phyloP scores from a whole-genome alignment of 2,888 invertebrate species.

The Lithophane leautieri region DNA sequence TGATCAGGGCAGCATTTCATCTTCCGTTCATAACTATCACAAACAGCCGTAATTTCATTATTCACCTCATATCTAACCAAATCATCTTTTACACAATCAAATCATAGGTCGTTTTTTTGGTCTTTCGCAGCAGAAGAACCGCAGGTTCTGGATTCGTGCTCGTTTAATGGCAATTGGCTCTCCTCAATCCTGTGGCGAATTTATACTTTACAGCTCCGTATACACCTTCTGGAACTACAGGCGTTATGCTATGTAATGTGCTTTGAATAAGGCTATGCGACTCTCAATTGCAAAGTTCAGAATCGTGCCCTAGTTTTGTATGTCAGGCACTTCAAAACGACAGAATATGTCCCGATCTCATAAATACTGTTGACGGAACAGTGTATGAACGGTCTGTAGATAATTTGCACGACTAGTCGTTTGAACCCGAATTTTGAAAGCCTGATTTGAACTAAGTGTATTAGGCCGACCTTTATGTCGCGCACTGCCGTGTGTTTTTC shows the following conservation, averaged over 20 bases:
- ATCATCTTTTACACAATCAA: not conserved
- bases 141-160: not conserved
- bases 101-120: not conserved
- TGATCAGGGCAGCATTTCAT: not conserved
- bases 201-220: too few species aligned
- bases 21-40: not conserved
- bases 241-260: too few species aligned
- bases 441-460: not conserved
- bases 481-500: too few species aligned
- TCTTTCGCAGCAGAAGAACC: not conserved
- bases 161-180: not conserved
- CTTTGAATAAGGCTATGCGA: not conserved
- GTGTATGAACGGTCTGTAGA: not conserved
- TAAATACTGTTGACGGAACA: slow-evolving; percentile 1
- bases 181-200: too few species aligned
- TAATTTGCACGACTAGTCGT: slow-evolving; percentile 15
- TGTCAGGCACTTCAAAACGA: slow-evolving; percentile 1
- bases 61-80: not conserved
- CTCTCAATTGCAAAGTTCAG: slow-evolving; percentile 28
- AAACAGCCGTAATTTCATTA: not conserved
- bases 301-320: slow-evolving; percentile 23
- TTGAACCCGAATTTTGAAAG: not conserved
- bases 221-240: not conserved
- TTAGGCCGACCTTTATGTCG: too few species aligned
- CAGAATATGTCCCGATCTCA: not conserved